Evolutionary conservation across 2,113 vertebrate species (phyloP).

Genomic region (Thamnophis sirtalis): DNA sequence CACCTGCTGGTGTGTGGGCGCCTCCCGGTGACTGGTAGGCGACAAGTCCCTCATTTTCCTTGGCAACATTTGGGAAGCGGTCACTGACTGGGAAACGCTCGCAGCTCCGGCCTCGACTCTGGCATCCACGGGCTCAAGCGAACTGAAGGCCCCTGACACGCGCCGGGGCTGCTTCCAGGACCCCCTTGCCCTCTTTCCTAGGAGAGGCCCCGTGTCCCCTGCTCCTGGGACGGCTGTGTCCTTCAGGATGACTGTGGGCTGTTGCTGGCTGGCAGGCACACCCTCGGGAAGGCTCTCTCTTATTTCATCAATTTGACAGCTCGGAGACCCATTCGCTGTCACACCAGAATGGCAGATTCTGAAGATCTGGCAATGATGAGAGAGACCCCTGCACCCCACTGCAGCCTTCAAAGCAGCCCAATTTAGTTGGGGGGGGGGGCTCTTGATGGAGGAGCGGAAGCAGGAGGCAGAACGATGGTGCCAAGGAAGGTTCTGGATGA

Average conservation of each 20-base stretch:
- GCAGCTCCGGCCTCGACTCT: not conserved
- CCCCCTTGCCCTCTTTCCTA: not conserved
- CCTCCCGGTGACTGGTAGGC: accelerated
- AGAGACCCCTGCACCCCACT: not conserved
- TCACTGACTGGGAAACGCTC: too few relatives aligned
- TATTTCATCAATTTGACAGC: not conserved
- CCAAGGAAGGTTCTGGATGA: not conserved
- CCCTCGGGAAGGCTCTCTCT: not conserved
- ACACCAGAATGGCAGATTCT: not conserved
- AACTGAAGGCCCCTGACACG: not conserved
- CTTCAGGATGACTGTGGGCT: not conserved
- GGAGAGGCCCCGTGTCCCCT: not conserved
- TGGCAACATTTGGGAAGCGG: not conserved
- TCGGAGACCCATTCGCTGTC: not conserved
- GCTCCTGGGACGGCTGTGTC: not conserved
- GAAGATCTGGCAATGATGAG: not conserved
- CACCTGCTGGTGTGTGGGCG: not conserved
- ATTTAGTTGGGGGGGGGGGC: not conserved
- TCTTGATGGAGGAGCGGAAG: not conserved
- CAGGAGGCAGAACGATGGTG: not conserved
- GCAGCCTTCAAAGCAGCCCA: not conserved
- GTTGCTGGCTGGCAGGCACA: not conserved
- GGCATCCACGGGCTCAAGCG: not conserved
- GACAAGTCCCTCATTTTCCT: not conserved
- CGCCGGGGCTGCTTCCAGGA: not conserved